These are phyloP conservation scores for Apocrypta bakeri DNA, from an alignment of 1,140 invertebrate genomes.

Conservation along the genomic window DNA sequence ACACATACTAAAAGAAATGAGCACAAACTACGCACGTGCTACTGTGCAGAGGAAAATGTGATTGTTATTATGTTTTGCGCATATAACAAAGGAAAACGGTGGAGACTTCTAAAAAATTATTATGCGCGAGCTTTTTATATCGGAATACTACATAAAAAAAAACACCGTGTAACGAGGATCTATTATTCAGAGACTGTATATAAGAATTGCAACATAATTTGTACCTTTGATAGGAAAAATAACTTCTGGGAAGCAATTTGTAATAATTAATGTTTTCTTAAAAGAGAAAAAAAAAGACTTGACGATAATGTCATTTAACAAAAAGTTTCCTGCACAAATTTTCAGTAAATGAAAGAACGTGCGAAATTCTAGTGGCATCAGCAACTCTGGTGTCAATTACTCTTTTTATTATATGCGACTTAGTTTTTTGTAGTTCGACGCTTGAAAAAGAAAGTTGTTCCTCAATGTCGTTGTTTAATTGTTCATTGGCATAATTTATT, in stretches of 20 bases:
- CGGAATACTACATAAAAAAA: slow-evolving; percentile 10
- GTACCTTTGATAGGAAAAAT: not conserved
- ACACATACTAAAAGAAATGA: not conserved
- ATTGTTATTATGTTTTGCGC: slow-evolving; percentile 13
- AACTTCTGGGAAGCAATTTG: slow-evolving; percentile 8
- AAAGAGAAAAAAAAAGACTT: not conserved
- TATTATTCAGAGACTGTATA: slow-evolving; percentile 27
- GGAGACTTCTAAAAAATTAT: not conserved
- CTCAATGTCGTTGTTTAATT: not conserved
- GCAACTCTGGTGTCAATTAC: slow-evolving; percentile 9
- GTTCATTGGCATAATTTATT: slow-evolving; percentile 16
- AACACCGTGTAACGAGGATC: not conserved
- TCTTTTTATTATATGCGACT: slow-evolving; percentile 5
- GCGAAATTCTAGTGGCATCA: not conserved
- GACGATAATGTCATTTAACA: not conserved
- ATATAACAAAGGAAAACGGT: not conserved
- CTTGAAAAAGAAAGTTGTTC: not conserved
- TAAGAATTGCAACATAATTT: not conserved
- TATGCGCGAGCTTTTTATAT: not conserved
- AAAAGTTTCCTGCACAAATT: slow-evolving; percentile 34
- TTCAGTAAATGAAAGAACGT: not conserved
- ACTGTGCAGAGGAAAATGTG: not conserved
- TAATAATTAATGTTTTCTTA: slow-evolving; percentile 28
- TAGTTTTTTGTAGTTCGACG: slow-evolving; percentile 4
- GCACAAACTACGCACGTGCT: not conserved